A percentile compares a stretch with the other conserved stretches of the same genome.
phyloP scores from a whole-genome alignment of 1,140 invertebrate genomes.

The Conus ventricosus region DNA sequence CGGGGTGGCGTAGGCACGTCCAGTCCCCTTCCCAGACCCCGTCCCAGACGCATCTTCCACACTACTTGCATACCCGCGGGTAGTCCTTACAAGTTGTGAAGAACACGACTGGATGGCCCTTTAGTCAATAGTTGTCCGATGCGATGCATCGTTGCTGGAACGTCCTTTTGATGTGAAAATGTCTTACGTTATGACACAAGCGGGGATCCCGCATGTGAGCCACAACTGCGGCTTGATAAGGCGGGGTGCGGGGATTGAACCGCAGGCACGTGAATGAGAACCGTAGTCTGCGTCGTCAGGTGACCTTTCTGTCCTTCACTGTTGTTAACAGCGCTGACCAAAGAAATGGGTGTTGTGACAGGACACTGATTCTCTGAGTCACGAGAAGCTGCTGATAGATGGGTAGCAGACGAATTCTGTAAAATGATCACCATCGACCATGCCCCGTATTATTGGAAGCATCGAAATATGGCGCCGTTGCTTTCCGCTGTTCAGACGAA shows the following conservation, averaged over 20 bases:
- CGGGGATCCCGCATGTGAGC: constrained; percentile 35
- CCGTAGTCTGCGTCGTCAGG: not conserved
- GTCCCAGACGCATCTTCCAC: constrained; percentile 23
- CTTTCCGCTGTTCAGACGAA: constrained; percentile 11
- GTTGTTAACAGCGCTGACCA: not conserved
- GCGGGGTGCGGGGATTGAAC: not conserved
- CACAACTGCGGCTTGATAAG: constrained; percentile 33
- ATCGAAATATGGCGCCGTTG: constrained; percentile 35
- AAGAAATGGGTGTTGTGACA: not conserved
- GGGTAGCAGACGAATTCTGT: not conserved
- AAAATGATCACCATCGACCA: not conserved
- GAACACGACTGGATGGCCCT: constrained; percentile 37
- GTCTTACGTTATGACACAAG: constrained; percentile 65
- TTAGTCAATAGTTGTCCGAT: constrained; percentile 50
- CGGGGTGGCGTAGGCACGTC: constrained; percentile 52
- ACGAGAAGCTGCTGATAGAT: not conserved
- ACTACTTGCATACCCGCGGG: constrained; percentile 39
- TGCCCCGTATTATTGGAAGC: constrained; percentile 16
- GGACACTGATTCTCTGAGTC: not conserved
- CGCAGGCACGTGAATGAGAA: not conserved
- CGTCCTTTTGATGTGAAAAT: constrained; percentile 67
- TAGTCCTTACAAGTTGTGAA: constrained; percentile 25
- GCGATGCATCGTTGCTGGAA: constrained; percentile 50
- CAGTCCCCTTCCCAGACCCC: not conserved
- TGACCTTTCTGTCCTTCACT: constrained; percentile 34